These are phyloP conservation scores for Cenopis cana DNA, from an alignment of 2,888 invertebrate species.

Conservation along the genomic window DNA sequence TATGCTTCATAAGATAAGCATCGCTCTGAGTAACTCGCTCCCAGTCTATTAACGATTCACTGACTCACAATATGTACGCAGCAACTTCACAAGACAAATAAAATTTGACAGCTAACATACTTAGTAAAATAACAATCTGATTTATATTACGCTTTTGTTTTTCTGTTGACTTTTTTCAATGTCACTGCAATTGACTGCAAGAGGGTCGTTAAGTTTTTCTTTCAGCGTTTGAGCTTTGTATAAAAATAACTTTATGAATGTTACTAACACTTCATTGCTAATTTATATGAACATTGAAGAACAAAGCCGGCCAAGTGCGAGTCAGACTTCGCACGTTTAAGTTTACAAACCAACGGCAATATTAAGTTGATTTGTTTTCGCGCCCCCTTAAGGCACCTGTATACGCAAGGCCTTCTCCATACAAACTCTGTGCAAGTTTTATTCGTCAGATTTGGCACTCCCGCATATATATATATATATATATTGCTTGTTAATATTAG, in stretches of 20 bases:
- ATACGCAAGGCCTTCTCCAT: too few relatives aligned
- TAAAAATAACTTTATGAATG: background rate
- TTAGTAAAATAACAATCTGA: conserved; percentile 1
- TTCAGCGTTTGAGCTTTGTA: background rate
- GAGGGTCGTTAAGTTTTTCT: background rate
- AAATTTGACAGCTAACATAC: conserved; percentile 34
- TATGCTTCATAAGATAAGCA: background rate
- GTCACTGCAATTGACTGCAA: background rate
- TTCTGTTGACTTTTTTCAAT: conserved; percentile 9
- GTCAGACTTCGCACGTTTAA: too few relatives aligned
- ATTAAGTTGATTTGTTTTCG: too few relatives aligned
- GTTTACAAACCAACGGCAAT: too few relatives aligned
- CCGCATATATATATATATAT: too few relatives aligned
- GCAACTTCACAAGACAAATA: conserved; percentile 26
- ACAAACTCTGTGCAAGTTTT: too few relatives aligned
- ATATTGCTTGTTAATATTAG: too few relatives aligned
- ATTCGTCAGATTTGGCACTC: too few relatives aligned
- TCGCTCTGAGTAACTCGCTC: background rate
- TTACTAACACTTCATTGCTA: too few relatives aligned
- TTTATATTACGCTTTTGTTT: conserved; percentile 3
- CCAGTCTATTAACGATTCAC: conserved; percentile 11
- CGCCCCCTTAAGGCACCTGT: too few relatives aligned
- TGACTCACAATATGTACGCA: conserved; percentile 16
- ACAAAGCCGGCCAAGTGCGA: too few relatives aligned
- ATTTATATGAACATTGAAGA: too few relatives aligned